Evolutionary conservation across 2,113 vertebrate genomes (phyloP).

Genomic region (Vulpes vulpes): DNA sequence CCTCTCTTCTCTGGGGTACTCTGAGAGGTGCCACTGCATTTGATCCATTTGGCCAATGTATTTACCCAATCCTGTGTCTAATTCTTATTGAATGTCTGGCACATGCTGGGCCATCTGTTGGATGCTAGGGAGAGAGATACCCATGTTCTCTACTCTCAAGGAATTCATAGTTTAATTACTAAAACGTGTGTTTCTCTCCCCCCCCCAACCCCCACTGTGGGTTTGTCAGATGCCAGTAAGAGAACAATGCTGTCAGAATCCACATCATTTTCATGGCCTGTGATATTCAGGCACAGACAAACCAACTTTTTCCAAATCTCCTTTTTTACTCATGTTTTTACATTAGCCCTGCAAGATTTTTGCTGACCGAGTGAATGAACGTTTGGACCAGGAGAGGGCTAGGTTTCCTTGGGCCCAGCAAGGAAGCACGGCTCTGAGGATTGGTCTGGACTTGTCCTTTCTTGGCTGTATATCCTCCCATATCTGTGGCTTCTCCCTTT

Average conservation of each 20-base stretch:
- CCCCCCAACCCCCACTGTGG: neutral
- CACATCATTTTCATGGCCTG: neutral
- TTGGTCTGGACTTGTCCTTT: neutral
- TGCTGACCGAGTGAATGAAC: neutral
- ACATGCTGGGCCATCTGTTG: neutral
- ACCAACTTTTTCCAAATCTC: neutral
- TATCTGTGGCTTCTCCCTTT: neutral
- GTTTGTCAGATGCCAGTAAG: neutral
- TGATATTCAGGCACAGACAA: neutral
- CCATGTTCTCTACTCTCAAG: neutral
- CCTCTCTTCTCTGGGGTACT: neutral
- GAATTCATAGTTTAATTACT: neutral
- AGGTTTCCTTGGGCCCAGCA: neutral
- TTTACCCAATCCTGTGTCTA: neutral
- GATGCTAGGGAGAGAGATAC: neutral
- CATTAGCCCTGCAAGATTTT: neutral
- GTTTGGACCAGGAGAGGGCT: neutral
- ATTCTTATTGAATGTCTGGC: conserved; percentile 31
- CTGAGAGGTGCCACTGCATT: neutral
- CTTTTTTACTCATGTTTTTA: conserved; percentile 8
- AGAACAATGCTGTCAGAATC: neutral
- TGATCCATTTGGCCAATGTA: neutral
- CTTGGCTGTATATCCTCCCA: neutral
- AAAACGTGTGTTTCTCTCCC: neutral
- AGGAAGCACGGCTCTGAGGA: neutral